Percentiles rank a stretch among this genome's conserved stretches.
These are phyloP conservation scores for Atherinosoma microstoma DNA, from an alignment of 2,797 vertebrate genomes.

Conservation along the genomic window DNA sequence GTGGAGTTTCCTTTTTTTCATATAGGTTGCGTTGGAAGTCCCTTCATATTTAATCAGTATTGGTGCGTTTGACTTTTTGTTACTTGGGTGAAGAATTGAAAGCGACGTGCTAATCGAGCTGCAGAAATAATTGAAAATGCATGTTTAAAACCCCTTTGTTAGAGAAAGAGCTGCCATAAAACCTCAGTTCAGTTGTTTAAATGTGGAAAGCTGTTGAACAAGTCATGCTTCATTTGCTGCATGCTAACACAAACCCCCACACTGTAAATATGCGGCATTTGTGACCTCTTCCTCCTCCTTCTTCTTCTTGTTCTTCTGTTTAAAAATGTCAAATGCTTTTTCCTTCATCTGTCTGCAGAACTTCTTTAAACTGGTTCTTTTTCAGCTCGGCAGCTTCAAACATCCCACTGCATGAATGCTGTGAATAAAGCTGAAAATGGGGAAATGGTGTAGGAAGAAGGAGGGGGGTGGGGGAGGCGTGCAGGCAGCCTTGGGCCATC, in stretches of 20 bases:
- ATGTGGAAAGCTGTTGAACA: conserved; percentile 38
- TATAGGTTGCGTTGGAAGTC: conserved; percentile 1
- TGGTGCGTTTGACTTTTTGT: conserved; percentile 17
- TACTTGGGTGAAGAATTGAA: conserved; percentile 20
- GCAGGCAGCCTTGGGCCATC: conserved; percentile 12
- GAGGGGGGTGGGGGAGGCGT: neutral
- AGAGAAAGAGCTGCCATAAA: conserved; percentile 15
- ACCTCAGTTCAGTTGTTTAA: neutral
- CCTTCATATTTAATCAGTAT: conserved; percentile 38
- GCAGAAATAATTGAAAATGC: neutral
- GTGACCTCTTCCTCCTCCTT: neutral
- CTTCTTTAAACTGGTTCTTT: conserved; percentile 13
- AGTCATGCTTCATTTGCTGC: conserved; percentile 34
- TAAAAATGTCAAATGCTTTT: conserved; percentile 9
- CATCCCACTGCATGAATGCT: conserved; percentile 26
- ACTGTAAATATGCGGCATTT: conserved; percentile 30
- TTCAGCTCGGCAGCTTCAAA: conserved; percentile 19
- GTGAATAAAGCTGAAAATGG: conserved; percentile 36
- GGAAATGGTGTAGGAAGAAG: conserved; percentile 9
- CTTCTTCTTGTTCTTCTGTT: conserved; percentile 9
- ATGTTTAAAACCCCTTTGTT: neutral
- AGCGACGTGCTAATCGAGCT: conserved; percentile 7
- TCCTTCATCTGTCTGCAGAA: conserved; percentile 33
- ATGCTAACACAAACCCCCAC: conserved; percentile 14
- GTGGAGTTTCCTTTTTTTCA: conserved; percentile 27